A percentile compares a stretch with the other conserved stretches of the same genome.
Conservation (phyloP, 2,113 vertebrate species). For the Oryzias curvinotus region DNA sequence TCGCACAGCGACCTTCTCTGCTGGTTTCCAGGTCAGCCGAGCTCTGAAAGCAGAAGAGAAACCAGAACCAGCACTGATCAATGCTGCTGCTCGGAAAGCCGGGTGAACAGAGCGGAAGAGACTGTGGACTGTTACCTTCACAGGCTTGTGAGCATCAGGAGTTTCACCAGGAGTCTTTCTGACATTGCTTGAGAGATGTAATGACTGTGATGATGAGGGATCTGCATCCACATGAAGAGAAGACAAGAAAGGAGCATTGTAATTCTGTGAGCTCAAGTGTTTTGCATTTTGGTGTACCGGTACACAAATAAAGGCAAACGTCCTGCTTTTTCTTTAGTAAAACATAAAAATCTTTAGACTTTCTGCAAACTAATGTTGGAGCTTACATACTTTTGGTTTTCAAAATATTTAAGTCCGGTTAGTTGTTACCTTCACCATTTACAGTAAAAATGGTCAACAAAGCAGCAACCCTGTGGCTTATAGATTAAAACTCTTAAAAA, state of each 20-base stretch:
- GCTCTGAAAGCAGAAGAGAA: slow-evolving; percentile 41
- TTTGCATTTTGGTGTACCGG: no score
- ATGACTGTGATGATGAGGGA: slow-evolving; percentile 61
- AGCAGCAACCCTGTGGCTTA: no score
- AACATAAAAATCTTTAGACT: no score
- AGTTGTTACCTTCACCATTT: no score
- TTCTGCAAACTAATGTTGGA: no score
- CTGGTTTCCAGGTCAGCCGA: slow-evolving; percentile 18
- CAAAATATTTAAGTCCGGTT: no score
- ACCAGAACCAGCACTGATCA: not conserved
- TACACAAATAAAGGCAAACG: no score
- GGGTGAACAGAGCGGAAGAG: not conserved
- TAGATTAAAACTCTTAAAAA: no score
- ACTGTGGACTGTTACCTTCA: slow-evolving; percentile 25
- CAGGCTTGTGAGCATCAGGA: slow-evolving; percentile 1
- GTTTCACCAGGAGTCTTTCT: slow-evolving; percentile 32
- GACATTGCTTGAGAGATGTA: slow-evolving; percentile 34
- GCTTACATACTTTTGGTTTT: no score
- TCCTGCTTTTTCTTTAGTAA: no score
- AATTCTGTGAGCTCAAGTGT: not conserved
- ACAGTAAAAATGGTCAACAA: no score
- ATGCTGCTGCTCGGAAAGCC: not conserved
- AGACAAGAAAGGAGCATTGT: not conserved
- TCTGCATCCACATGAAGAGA: slow-evolving; percentile 67
- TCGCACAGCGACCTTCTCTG: not conserved